Evolutionary conservation across 2,797 vertebrate species (phyloP).

Genomic region (Trichosurus vulpecula): DNA sequence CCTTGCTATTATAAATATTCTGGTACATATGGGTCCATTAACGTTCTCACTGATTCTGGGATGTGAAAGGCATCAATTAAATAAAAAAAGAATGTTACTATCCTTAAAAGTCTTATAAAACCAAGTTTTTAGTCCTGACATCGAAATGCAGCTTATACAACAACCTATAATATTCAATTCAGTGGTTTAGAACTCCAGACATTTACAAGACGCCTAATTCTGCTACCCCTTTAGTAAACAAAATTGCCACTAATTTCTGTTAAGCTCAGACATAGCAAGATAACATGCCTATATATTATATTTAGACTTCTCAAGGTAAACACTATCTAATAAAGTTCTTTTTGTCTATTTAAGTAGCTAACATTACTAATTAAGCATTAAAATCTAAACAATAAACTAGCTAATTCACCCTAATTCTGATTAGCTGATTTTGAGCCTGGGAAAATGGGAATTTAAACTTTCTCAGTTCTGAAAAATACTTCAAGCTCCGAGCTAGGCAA

Average conservation of each 20-base stretch:
- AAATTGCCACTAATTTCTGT: constrained; percentile 23
- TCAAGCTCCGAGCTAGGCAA: background rate
- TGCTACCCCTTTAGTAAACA: background rate
- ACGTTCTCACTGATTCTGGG: background rate
- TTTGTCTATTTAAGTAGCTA: background rate
- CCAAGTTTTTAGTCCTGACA: background rate
- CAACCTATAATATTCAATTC: background rate
- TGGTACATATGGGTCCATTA: background rate
- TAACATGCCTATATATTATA: constrained; percentile 16
- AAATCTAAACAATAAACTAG: background rate
- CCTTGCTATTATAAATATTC: background rate
- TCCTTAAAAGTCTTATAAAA: background rate
- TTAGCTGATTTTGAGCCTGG: constrained; percentile 14
- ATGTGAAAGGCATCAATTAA: background rate
- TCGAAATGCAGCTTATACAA: background rate
- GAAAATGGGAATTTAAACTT: background rate
- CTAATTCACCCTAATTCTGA: background rate
- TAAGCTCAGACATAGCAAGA: background rate
- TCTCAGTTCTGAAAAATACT: background rate
- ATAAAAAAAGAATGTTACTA: background rate
- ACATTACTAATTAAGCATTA: background rate
- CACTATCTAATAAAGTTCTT: background rate
- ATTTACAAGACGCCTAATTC: background rate
- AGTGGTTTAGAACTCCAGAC: background rate
- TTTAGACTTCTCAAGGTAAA: background rate